Evolutionary conservation across 2,797 vertebrate genomes (phyloP), one percentile per base, ranked within the genome.

Genomic region (Falco concolor): DNA sequence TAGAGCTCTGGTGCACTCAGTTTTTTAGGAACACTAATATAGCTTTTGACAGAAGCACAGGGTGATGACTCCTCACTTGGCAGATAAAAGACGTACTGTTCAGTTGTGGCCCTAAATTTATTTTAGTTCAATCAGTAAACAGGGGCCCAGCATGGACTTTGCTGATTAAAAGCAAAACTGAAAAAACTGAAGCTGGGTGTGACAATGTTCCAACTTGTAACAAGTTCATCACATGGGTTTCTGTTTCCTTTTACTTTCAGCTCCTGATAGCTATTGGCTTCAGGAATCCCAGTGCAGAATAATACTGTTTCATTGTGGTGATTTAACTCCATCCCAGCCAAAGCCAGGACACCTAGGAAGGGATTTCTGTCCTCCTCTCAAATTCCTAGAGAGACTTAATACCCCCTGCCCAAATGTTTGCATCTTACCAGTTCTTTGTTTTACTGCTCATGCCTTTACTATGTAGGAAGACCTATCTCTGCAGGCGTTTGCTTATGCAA

Each of bases 161-260:
- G 61, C 82, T 94, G 95, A 91, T 92, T 86, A 93, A 97, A 95
- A 93, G 40, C 74, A 94, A 53, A 97, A 95, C 94, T 80, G 30
- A 90, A 91, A 90, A 96, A 95, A 21, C 17, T 86, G 61, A 91
- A 95, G 16, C 79, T 89, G 57, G 30, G 18, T 91, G 95, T 93
- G 90, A 68, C 85, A 92, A 40, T 53, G 72, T 87, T 94, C 84
- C 64, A 91, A 16, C 82, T 97, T 96, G 75, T 78, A 77, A 50
- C 30, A n/a, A 76, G 32, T 21, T 89, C 49, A 75, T 84, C 32
- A 52, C 24, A 10, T 32, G 32, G 40, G 45, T 19, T 83, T 78
- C n/a, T 77, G 6, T 68, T 96, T 83, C 42, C n/a, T 79, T 80
- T 84, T 87, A 18, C 16, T 24, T 54, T 76, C 22, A 9, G 59